Base-by-base conservation (phyloP, 1,140 invertebrate genomes). In the Hyphantria cunea region DNA sequence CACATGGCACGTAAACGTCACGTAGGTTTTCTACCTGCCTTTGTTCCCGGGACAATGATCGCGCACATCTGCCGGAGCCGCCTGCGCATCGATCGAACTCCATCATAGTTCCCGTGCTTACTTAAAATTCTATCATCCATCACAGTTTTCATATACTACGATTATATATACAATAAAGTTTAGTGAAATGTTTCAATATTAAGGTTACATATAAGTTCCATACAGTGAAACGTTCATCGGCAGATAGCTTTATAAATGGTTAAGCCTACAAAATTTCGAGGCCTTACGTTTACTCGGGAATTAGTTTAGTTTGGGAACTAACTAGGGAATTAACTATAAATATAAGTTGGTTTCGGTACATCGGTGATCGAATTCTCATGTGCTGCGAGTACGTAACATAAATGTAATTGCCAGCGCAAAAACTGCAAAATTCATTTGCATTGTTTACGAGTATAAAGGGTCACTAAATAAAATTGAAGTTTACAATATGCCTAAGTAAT, bases 21-120 rank as follows among this genome's bases (percentile, higher is more conserved):
- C 77, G 59, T 58, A 68, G 62, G 55, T 48, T 56, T 78, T 25
- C 79, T 90, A 89, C 86, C 87, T 90, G 87, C 83, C 67, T 89
- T 89, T 90, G 86, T 90, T 81, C 70, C 56, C 63, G 66, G 67
- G 60, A 84, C 86, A 86, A 89, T 89, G 75, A 56, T 74, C 67
- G 74, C 78, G 68, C 76, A 82, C 82, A 88, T 89, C 85, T 88
- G 85, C 84, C 81, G 76, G 48, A 60, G 70, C 74, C 78, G 83
- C 80, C 76, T 76, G 78, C 77, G 73, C 79, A 73, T 72, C 25
- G 42, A 61, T 44, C 64, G 13, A 41, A 44, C 63, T 69, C 50
- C 31, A 63, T 55, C 53, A 47, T 64, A 53, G 44, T 74, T 69
- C 61, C 72, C 53, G 69, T 66, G 68, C 65, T 45, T 58, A 65